Evolutionary conservation across 1,140 invertebrate species (phyloP).

Genomic region (Cryptotermes secundus): DNA sequence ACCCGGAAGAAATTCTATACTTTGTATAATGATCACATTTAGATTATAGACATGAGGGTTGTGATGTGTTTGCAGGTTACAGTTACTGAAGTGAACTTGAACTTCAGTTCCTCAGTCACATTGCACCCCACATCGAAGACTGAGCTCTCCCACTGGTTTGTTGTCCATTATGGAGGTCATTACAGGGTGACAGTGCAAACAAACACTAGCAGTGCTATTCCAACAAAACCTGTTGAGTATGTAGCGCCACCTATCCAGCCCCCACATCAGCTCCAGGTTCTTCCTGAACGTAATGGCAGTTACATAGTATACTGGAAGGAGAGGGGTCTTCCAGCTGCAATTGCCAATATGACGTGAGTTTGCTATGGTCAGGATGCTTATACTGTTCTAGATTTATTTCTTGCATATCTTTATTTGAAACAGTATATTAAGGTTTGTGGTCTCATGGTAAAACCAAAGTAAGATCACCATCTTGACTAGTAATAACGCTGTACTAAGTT

Average conservation of each 20-base stretch:
- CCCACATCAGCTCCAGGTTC: constrained; percentile 64
- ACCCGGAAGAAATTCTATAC: too few relatives aligned
- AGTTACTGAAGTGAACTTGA: constrained; percentile 53
- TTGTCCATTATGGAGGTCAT: constrained; percentile 60
- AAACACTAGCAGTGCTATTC: constrained; percentile 48
- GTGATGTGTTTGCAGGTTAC: constrained; percentile 48
- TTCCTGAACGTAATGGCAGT: constrained; percentile 55
- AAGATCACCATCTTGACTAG: too few relatives aligned
- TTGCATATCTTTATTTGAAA: too few relatives aligned
- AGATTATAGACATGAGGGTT: too few relatives aligned
- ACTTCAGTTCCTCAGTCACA: constrained; percentile 51
- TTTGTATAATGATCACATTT: too few relatives aligned
- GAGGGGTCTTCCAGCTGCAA: constrained; percentile 31
- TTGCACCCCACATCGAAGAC: constrained; percentile 50
- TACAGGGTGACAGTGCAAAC: constrained; percentile 64
- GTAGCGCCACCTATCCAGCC: constrained; percentile 58
- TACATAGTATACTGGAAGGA: constrained; percentile 65
- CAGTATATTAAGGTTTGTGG: too few relatives aligned
- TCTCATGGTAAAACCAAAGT: too few relatives aligned
- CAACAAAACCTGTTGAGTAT: constrained; percentile 51
- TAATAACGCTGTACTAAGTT: too few relatives aligned
- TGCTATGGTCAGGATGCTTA: constrained; percentile 35
- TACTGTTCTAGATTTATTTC: constrained; percentile 28
- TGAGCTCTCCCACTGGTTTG: constrained; percentile 48
- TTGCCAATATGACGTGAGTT: constrained; percentile 36